A percentile compares a stretch with the other conserved stretches of the same genome.
phyloP scores from a whole-genome alignment of 2,888 invertebrate species.

The Drosophila formosana region DNA sequence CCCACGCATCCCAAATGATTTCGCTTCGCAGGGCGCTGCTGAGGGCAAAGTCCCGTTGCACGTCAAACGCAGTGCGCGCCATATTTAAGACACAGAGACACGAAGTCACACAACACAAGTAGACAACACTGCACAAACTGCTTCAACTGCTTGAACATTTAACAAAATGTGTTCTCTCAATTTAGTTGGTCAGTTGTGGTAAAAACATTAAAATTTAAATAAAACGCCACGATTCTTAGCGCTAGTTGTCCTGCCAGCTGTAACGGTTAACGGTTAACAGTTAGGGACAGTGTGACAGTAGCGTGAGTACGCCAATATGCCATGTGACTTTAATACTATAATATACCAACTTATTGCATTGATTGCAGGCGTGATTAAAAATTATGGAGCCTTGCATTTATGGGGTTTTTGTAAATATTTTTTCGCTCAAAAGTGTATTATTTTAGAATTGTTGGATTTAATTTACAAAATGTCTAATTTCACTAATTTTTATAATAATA shows the following conservation, averaged over 20 bases:
- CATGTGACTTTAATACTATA: too few relatives aligned
- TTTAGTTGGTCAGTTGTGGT: neutral
- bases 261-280: neutral
- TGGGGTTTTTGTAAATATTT: too few relatives aligned
- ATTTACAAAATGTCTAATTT: too few relatives aligned
- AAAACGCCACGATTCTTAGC: neutral
- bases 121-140: neutral
- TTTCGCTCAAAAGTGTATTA: too few relatives aligned
- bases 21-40: slow-evolving; percentile 68
- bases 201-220: neutral
- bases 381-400: too few relatives aligned
- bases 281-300: neutral
- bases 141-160: neutral
- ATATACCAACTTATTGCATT: too few relatives aligned
- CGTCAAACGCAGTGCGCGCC: slow-evolving; percentile 67
- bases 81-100: slow-evolving; percentile 16
- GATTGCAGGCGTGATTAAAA: too few relatives aligned
- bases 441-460: too few relatives aligned
- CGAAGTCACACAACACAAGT: neutral
- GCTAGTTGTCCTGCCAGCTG: neutral
- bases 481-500: too few relatives aligned
- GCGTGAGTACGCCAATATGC: too few relatives aligned
- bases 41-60: slow-evolving; percentile 78
- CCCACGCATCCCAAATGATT: slow-evolving; percentile 79
- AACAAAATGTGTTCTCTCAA: neutral